Percentiles rank a stretch among this genome's conserved stretches.
These are phyloP conservation scores for Channa striata DNA, from an alignment of 2,797 vertebrate species.

Conservation along the genomic window DNA sequence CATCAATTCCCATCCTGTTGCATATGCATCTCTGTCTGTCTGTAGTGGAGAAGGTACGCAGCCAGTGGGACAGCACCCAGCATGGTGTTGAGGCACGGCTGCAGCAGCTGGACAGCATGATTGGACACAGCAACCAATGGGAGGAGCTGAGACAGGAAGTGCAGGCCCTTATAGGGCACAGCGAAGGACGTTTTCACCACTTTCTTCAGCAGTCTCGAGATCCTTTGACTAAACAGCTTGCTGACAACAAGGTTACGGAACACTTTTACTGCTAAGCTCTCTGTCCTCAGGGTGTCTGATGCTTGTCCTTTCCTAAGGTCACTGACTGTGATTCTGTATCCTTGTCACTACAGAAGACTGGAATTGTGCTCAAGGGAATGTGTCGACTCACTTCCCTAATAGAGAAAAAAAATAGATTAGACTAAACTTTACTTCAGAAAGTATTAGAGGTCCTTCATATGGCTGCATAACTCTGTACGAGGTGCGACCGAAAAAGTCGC, in stretches of 20 bases:
- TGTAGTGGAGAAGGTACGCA: constrained; percentile 93
- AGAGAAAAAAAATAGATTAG: constrained; percentile 18
- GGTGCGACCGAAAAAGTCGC: constrained; percentile 61
- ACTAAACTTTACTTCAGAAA: constrained; percentile 44
- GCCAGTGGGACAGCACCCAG: constrained; percentile 95
- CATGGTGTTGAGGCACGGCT: constrained; percentile 91
- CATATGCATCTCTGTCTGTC: constrained; percentile 24
- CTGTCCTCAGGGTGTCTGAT: constrained; percentile 16
- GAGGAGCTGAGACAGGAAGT: constrained; percentile 89
- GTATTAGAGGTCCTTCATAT: constrained; percentile 31
- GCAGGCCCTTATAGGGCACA: constrained; percentile 88
- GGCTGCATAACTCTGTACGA: constrained; percentile 22
- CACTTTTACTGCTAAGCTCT: constrained; percentile 4
- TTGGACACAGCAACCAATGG: constrained; percentile 92
- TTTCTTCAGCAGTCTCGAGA: constrained; percentile 88
- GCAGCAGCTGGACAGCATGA: constrained; percentile 92
- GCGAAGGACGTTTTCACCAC: constrained; percentile 86
- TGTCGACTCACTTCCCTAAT: constrained; percentile 27
- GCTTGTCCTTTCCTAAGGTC: constrained; percentile 33
- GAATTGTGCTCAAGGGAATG: constrained; percentile 18
- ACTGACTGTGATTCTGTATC: constrained; percentile 25
- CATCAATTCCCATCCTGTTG: not conserved
- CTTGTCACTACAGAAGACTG: constrained; percentile 8
- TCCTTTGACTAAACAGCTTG: constrained; percentile 88
- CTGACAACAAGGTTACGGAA: constrained; percentile 90